These are phyloP conservation scores for Potamilus streckersoni DNA, from an alignment of 1,140 invertebrate species.

Conservation along the genomic window DNA sequence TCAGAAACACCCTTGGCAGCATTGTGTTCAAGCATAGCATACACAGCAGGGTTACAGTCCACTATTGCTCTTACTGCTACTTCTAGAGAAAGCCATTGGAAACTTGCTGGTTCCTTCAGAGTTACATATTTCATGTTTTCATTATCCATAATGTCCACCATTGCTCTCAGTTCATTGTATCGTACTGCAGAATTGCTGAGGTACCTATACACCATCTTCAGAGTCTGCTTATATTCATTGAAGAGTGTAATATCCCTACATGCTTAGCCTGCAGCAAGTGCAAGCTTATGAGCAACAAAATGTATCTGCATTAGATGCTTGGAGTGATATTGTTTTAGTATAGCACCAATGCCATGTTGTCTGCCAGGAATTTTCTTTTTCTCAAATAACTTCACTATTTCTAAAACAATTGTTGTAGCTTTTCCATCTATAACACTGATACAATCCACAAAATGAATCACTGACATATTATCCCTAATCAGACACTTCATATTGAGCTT, in stretches of 20 bases:
- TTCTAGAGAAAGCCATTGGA: no score
- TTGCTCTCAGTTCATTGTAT: background rate
- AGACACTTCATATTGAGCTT: no score
- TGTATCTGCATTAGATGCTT: constrained; percentile 24
- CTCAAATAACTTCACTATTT: background rate
- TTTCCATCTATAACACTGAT: constrained; percentile 15
- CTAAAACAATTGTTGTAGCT: constrained; percentile 9
- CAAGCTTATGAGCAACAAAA: constrained; percentile 11
- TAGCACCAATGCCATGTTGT: constrained; percentile 11
- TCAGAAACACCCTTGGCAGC: no score
- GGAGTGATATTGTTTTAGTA: no score
- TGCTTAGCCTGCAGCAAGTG: constrained; percentile 6
- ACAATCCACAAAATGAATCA: constrained; percentile 20
- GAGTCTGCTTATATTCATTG: background rate
- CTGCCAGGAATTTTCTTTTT: background rate
- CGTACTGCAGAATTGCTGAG: constrained; percentile 12
- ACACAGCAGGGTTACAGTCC: no score
- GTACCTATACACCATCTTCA: constrained; percentile 13
- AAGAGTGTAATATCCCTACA: constrained; percentile 9
- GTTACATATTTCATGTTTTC: no score
- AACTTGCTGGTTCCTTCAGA: no score
- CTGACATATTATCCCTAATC: background rate
- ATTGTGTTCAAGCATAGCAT: no score
- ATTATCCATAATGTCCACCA: background rate
- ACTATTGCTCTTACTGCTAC: background rate